phyloP scores from a whole-genome alignment of 2,888 invertebrate genomes.

The Ligdia adustata region DNA sequence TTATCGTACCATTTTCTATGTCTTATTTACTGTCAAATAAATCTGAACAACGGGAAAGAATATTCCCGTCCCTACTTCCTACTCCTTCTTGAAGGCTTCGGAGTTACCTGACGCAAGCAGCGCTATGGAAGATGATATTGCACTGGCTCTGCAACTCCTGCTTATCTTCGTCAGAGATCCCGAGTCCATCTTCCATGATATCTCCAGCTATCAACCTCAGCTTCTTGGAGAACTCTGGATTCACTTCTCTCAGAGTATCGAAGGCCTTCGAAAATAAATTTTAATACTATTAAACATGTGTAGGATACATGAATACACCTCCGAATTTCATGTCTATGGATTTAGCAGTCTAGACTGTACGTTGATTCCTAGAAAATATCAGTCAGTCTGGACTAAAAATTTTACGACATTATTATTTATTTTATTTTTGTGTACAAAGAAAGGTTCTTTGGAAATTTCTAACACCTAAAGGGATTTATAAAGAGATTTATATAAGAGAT shows the following conservation, averaged over 20 bases:
- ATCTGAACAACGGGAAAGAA: too few relatives aligned
- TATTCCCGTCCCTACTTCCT: background rate
- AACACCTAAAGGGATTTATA: too few relatives aligned
- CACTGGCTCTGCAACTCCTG: slow-evolving; percentile 84
- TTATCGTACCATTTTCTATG: too few relatives aligned
- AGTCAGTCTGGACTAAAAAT: too few relatives aligned
- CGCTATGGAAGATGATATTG: slow-evolving; percentile 91
- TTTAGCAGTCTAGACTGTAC: too few relatives aligned
- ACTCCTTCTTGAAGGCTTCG: background rate
- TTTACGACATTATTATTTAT: too few relatives aligned
- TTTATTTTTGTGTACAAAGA: too few relatives aligned
- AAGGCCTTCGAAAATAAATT: slow-evolving; percentile 70
- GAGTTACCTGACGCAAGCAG: slow-evolving; percentile 89
- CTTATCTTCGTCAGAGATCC: slow-evolving; percentile 83
- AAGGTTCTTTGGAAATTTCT: too few relatives aligned
- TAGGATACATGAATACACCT: background rate
- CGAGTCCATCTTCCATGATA: slow-evolving; percentile 84
- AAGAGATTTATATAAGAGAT: too few relatives aligned
- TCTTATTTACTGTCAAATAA: too few relatives aligned
- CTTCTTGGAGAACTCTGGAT: slow-evolving; percentile 85
- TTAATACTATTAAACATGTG: background rate
- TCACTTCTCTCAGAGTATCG: slow-evolving; percentile 73
- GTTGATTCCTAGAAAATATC: too few relatives aligned
- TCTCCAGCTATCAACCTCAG: slow-evolving; percentile 87
- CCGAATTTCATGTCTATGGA: background rate